These are phyloP conservation scores for Lithobius niger DNA, from an alignment of 1,140 invertebrate genomes.

Conservation along the genomic window DNA sequence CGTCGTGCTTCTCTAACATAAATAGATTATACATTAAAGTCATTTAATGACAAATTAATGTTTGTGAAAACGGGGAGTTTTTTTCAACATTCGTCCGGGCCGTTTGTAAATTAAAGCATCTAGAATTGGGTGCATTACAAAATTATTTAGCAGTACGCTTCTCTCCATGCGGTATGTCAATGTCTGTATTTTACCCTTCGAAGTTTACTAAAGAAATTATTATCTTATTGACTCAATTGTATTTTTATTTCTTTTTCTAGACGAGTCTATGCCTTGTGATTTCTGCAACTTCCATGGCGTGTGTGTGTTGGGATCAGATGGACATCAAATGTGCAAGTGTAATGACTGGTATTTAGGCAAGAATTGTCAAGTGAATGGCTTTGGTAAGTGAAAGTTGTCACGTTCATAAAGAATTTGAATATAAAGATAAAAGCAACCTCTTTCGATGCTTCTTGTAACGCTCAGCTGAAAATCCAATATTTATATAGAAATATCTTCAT, in stretches of 20 bases:
- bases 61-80: no score
- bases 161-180: neutral
- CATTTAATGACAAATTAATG: no score
- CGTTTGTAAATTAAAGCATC: neutral
- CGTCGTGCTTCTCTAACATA: no score
- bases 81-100: neutral
- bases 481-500: no score
- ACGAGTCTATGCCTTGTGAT: constrained; percentile 12
- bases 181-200: no score
- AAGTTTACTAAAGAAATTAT: neutral
- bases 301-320: constrained; percentile 12
- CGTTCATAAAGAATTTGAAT: no score
- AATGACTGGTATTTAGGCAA: constrained; percentile 20
- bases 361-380: constrained; percentile 21
- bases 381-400: no score
- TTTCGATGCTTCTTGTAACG: no score
- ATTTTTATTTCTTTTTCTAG: constrained; percentile 1
- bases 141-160: neutral
- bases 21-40: no score
- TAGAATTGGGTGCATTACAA: neutral
- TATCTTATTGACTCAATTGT: neutral
- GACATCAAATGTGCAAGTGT: constrained; percentile 16
- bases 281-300: constrained; percentile 20
- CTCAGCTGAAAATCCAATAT: no score
- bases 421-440: no score